Conservation (phyloP, 2,888 invertebrate genomes). For the Eupithecia centaureata region DNA sequence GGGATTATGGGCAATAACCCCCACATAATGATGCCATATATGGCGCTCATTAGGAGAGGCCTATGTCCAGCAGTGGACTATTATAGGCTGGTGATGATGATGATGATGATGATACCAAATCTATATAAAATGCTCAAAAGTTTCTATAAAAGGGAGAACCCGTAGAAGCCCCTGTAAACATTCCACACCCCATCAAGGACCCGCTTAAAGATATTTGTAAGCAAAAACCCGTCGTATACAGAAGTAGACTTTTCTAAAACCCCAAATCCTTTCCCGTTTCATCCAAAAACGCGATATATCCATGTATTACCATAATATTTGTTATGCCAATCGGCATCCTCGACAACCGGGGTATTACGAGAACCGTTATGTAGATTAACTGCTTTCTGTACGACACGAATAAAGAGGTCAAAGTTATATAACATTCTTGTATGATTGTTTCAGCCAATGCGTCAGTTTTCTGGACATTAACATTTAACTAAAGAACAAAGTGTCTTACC, state of each 20-base stretch:
- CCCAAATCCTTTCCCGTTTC: conserved; percentile 24
- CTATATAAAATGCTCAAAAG: background rate
- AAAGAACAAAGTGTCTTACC: too few species aligned
- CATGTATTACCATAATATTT: conserved; percentile 51
- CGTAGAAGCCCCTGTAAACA: conserved; percentile 9
- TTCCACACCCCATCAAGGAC: conserved; percentile 3
- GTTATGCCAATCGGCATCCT: conserved; percentile 50
- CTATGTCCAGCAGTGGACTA: too few species aligned
- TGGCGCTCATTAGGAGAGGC: too few species aligned
- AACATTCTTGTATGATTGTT: conserved; percentile 19
- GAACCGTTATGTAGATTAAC: conserved; percentile 69
- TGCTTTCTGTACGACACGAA: conserved; percentile 49
- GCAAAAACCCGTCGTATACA: background rate
- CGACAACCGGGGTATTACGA: conserved; percentile 47
- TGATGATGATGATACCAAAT: background rate
- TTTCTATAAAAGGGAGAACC: background rate
- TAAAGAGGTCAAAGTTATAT: conserved; percentile 34
- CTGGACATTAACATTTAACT: background rate
- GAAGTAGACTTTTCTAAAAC: conserved; percentile 17
- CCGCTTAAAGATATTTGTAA: conserved; percentile 9
- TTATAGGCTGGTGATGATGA: too few species aligned
- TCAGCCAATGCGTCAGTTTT: background rate
- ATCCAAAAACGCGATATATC: conserved; percentile 35
- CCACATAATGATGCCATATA: too few species aligned
- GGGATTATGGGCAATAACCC: too few species aligned